Base-by-base conservation (phyloP, 2,888 invertebrate genomes). In the Apocheima hispidaria region DNA sequence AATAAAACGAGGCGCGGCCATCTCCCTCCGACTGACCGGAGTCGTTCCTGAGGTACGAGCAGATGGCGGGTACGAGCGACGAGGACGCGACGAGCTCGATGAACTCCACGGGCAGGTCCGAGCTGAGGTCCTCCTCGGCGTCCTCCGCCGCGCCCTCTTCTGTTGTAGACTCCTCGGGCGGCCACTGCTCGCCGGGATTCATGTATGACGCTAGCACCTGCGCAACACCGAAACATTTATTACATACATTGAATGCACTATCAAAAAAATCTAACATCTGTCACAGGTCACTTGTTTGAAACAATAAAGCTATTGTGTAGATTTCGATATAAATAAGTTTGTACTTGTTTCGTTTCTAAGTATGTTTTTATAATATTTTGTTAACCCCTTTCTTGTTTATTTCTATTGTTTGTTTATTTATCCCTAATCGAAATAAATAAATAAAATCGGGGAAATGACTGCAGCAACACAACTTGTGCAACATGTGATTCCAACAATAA, bases 41-140 rank as follows among this genome's bases (percentile, higher is more conserved):
- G 88, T 99, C 99, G 79, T 99, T 99, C 72, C 98, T 94, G 54
- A 98, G 93, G 82, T 99, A 98, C 0, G 98, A 98, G 76, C 97
- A 97, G 23, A 98, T 94, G 20, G 97, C 98, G 18, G 97, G 97
- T 65, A 98, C 94, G 18, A 99, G 93, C 75, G 97, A 97, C 62
- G 98, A 98, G 79, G 96, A 94, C 41, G 96, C 94, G 16, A 98
- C 83, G 30, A 98, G 93, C 64, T 97, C 96, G 20, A 96, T 92
- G 83, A 98, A 97, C 70, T 95, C 94, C 0, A 93, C 75, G 0
- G 97, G 97, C 52, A 98, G 82, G 71, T 85, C 86, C 40, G 80
- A 93, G 87, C 71, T 61, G 9, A 35, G 64, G 40, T 80, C 83
- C 18, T 68, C 69, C 6, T 63, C 67, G 10, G 74, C 71, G 4